These are phyloP conservation scores for Girardia tigrina DNA, from an alignment of 2,888 invertebrate genomes.

Conservation along the genomic window DNA sequence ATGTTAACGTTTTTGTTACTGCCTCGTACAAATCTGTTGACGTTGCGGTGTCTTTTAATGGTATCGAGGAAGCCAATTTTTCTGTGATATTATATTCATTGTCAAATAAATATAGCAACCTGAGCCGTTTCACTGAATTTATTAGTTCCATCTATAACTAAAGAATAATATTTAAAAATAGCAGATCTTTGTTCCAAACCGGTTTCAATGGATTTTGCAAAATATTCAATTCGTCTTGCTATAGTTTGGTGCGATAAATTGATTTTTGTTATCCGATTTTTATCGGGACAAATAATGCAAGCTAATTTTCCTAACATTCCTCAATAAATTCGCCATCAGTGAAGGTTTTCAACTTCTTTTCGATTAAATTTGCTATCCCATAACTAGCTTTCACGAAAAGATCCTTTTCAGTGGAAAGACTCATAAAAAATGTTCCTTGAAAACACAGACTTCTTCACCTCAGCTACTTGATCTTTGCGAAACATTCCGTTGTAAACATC, in stretches of 20 bases:
- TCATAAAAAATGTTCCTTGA: not conserved
- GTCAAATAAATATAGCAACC: not conserved
- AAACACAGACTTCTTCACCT: not conserved
- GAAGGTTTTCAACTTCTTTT: not conserved
- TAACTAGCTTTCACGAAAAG: not conserved
- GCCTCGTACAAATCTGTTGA: not conserved
- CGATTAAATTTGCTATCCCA: not conserved
- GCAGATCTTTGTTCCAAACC: not conserved
- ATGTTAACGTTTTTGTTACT: not conserved
- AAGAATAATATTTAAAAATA: not conserved
- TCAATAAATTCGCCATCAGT: not conserved
- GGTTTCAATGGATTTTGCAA: not conserved
- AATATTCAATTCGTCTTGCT: not conserved
- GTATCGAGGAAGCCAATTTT: not conserved
- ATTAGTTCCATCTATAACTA: not conserved
- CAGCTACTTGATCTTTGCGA: not conserved
- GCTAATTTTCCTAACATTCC: not conserved
- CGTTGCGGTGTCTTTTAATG: not conserved
- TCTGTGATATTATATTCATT: slow-evolving; percentile 18
- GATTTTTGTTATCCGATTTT: not conserved
- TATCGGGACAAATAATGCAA: not conserved
- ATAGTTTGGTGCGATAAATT: not conserved
- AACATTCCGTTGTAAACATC: not conserved
- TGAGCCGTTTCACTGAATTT: not conserved
- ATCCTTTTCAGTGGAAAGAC: not conserved